These are phyloP conservation scores for Sitobion miscanthi DNA, from an alignment of 1,140 invertebrate genomes.

Conservation along the genomic window DNA sequence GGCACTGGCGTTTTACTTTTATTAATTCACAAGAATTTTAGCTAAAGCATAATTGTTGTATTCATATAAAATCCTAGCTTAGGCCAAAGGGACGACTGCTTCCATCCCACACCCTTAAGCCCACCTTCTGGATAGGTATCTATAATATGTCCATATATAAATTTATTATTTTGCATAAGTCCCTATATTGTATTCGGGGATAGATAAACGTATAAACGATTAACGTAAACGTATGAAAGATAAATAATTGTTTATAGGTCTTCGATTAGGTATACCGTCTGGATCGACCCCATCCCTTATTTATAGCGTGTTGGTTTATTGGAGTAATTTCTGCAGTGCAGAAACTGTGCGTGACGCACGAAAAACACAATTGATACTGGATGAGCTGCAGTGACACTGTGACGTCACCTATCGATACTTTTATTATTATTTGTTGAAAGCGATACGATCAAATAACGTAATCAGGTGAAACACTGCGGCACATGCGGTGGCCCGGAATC, in stretches of 20 bases:
- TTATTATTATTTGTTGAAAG: conserved; percentile 25
- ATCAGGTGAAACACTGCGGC: background rate
- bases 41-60: background rate
- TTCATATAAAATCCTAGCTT: conserved; percentile 4
- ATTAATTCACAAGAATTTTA: background rate
- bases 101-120: background rate
- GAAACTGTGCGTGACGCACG: background rate
- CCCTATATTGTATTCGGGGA: background rate
- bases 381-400: background rate
- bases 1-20: background rate
- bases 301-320: background rate
- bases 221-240: background rate
- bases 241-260: conserved; percentile 1
- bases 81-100: background rate
- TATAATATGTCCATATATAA: background rate
- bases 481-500: background rate
- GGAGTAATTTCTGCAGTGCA: background rate
- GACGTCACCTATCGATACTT: background rate
- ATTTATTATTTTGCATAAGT: background rate
- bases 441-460: conserved; percentile 18
- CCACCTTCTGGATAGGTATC: background rate
- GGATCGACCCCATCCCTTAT: background rate
- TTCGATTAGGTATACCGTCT: background rate
- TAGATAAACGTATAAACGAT: background rate
- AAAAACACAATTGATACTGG: background rate